A percentile compares a stretch with the other conserved stretches of the same genome.
Conservation (phyloP, 2,113 vertebrate species). For the Proterorhinus semilunaris region DNA sequence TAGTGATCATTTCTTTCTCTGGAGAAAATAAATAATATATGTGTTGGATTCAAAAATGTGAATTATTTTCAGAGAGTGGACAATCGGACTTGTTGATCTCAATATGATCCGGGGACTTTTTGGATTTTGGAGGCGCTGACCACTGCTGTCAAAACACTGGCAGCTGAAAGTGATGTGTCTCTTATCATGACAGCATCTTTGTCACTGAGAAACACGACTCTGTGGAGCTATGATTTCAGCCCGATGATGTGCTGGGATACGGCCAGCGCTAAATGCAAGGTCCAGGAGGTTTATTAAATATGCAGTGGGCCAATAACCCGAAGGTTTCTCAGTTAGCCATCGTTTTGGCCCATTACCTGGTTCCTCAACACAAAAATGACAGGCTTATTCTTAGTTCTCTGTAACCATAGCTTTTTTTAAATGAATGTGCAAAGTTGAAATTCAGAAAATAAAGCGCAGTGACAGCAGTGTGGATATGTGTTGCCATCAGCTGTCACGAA, state of each 20-base stretch:
- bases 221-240: constrained; percentile 38
- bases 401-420: no score
- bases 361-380: no score
- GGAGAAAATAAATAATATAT: no score
- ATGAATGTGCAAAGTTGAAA: no score
- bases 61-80: constrained; percentile 2
- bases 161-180: background rate
- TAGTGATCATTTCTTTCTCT: constrained; percentile 22
- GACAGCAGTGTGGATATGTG: no score
- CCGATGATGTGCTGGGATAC: constrained; percentile 19
- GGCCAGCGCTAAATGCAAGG: background rate
- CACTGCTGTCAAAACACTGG: constrained; percentile 54
- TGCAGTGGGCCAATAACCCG: background rate
- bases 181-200: constrained; percentile 32
- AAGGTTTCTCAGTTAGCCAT: no score
- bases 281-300: constrained; percentile 5
- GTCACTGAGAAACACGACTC: constrained; percentile 32
- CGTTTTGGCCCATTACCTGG: no score
- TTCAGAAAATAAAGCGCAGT: no score
- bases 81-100: constrained; percentile 8
- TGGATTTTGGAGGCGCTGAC: constrained; percentile 26
- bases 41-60: background rate
- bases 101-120: background rate
- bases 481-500: no score
- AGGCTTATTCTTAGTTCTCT: no score